Conservation (phyloP, 2,113 vertebrate genomes). For the Pygoscelis antarcticus region DNA sequence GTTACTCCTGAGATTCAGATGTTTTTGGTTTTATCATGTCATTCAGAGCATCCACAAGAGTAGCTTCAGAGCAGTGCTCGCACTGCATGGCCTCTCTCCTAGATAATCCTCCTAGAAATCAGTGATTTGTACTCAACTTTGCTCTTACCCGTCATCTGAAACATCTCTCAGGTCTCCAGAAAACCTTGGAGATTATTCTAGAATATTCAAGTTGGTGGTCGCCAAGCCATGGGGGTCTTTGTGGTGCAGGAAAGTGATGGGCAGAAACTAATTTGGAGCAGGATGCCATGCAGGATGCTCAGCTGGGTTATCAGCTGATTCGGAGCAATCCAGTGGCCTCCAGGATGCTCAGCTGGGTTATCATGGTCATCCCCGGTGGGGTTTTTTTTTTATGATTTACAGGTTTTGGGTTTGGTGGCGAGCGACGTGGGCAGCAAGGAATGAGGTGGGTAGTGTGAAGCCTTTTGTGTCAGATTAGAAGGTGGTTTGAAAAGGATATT, state of each 20-base stretch:
- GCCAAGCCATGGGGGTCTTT: no score
- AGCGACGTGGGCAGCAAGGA: accelerated
- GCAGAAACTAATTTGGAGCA: not conserved
- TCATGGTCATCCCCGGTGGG: accelerated
- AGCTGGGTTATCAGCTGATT: not conserved
- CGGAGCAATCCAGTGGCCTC: not conserved
- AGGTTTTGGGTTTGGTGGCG: not conserved
- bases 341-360: not conserved
- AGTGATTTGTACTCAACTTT: not conserved
- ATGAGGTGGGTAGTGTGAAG: not conserved
- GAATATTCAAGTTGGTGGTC: not conserved
- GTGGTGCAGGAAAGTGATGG: accelerated
- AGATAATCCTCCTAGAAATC: not conserved
- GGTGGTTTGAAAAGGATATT: not conserved
- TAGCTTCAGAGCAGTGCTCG: not conserved
- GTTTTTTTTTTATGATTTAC: accelerated
- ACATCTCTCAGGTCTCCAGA: not conserved
- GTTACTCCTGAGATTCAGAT: not conserved
- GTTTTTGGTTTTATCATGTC: not conserved
- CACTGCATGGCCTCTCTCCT: not conserved
- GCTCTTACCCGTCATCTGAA: not conserved
- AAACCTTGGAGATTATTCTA: not conserved
- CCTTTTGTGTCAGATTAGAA: not conserved
- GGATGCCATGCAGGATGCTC: not conserved
- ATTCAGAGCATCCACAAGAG: not conserved